Conservation (phyloP, 2,888 invertebrate species). For the Himalopsyche anomala region DNA sequence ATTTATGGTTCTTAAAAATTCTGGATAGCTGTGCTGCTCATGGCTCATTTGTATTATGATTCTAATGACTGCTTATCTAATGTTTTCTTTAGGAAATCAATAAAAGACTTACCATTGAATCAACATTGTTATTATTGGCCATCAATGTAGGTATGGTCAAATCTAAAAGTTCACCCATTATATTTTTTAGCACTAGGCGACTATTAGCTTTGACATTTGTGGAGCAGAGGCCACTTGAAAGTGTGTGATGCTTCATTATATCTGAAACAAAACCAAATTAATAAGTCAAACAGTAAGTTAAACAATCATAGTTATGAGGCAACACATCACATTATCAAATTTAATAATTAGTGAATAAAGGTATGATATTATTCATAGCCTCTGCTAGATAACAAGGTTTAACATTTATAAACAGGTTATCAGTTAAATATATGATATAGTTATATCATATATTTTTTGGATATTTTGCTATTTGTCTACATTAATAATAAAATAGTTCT, state of each 20-base stretch:
- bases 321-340: background rate
- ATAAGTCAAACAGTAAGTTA: background rate
- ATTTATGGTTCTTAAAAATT: no score
- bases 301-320: background rate
- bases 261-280: slow-evolving; percentile 71
- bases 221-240: slow-evolving; percentile 74
- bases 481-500: no score
- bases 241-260: slow-evolving; percentile 81
- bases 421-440: no score
- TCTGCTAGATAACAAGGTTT: no score
- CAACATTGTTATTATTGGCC: no score
- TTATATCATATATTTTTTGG: no score
- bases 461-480: no score
- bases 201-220: background rate
- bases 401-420: no score
- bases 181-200: background rate
- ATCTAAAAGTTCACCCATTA: slow-evolving; percentile 12
- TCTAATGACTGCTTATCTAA: background rate
- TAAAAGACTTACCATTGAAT: no score
- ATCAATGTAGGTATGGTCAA: background rate
- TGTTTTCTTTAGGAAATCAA: background rate
- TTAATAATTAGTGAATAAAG: no score
- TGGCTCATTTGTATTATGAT: background rate
- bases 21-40: background rate
- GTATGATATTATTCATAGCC: no score